These are phyloP conservation scores for Cylloceria caligata DNA, from an alignment of 2,888 invertebrate genomes.

Conservation along the genomic window DNA sequence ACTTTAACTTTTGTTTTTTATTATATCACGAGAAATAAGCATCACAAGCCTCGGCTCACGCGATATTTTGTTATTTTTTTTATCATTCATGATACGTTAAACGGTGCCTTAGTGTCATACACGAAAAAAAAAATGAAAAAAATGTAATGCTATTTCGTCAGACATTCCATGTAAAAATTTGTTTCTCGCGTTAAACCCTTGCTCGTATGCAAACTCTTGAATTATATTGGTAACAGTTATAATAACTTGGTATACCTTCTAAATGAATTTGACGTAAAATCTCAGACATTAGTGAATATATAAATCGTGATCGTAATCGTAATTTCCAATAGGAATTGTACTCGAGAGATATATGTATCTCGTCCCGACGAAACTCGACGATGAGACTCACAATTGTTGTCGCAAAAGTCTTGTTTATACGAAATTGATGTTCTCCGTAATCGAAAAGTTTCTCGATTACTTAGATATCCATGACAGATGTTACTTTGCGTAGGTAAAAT, in stretches of 20 bases:
- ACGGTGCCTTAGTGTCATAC: slow-evolving; percentile 68
- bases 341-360: slow-evolving; percentile 29
- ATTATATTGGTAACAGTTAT: slow-evolving; percentile 9
- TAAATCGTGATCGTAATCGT: slow-evolving; percentile 56
- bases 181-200: slow-evolving; percentile 21
- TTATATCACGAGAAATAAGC: slow-evolving; percentile 38
- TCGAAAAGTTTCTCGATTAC: slow-evolving; percentile 41
- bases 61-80: not conserved
- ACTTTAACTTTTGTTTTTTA: slow-evolving; percentile 41
- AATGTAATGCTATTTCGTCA: slow-evolving; percentile 53
- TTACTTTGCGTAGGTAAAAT: slow-evolving; percentile 58
- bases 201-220: slow-evolving; percentile 26
- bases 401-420: slow-evolving; percentile 52
- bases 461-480: slow-evolving; percentile 50
- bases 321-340: slow-evolving; percentile 36
- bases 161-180: slow-evolving; percentile 61
- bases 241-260: slow-evolving; percentile 59
- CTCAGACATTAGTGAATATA: slow-evolving; percentile 41
- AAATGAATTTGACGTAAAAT: slow-evolving; percentile 62
- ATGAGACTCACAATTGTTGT: slow-evolving; percentile 41
- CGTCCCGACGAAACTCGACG: slow-evolving; percentile 29
- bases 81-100: slow-evolving; percentile 47
- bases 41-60: slow-evolving; percentile 25
- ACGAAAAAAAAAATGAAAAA: slow-evolving; percentile 45
- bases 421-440: slow-evolving; percentile 24